Conservation (phyloP, 2,888 invertebrate species). For the Bugulina stolonifera region DNA sequence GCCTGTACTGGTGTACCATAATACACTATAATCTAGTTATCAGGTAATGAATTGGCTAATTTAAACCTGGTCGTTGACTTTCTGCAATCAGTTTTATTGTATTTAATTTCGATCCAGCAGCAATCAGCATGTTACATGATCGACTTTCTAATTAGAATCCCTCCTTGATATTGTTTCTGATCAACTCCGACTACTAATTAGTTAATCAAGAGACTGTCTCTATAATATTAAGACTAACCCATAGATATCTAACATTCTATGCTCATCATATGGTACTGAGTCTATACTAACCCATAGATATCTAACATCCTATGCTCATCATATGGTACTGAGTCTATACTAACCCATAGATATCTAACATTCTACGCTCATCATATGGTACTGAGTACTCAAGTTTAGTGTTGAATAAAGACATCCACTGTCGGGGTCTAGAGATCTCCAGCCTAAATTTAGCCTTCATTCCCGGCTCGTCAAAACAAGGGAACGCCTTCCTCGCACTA, state of each 20-base stretch:
- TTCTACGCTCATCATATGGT: conserved; percentile 69
- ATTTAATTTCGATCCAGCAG: too few relatives aligned
- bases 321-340: conserved; percentile 63
- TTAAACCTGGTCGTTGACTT: too few relatives aligned
- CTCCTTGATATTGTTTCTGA: too few relatives aligned
- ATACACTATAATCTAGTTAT: too few relatives aligned
- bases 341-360: conserved; percentile 26
- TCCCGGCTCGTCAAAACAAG: conserved; percentile 51
- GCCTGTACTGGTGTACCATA: too few relatives aligned
- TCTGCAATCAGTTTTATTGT: too few relatives aligned
- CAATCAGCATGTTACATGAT: too few relatives aligned
- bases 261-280: conserved; percentile 72
- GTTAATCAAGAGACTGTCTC: too few relatives aligned
- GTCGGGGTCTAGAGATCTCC: conserved; percentile 37
- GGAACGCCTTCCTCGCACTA: conserved; percentile 48
- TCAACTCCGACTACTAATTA: too few relatives aligned
- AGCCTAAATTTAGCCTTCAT: conserved; percentile 44
- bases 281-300: conserved; percentile 39
- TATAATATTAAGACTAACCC: too few relatives aligned
- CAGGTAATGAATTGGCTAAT: too few relatives aligned
- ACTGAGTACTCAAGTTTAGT: conserved; percentile 68
- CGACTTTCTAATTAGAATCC: too few relatives aligned
- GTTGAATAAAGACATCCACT: conserved; percentile 40
- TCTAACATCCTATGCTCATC: conserved; percentile 62
- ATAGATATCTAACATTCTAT: conserved; percentile 53